These are phyloP conservation scores for Xestoiulus laeticollis DNA, from an alignment of 2,888 invertebrate species.

Conservation along the genomic window DNA sequence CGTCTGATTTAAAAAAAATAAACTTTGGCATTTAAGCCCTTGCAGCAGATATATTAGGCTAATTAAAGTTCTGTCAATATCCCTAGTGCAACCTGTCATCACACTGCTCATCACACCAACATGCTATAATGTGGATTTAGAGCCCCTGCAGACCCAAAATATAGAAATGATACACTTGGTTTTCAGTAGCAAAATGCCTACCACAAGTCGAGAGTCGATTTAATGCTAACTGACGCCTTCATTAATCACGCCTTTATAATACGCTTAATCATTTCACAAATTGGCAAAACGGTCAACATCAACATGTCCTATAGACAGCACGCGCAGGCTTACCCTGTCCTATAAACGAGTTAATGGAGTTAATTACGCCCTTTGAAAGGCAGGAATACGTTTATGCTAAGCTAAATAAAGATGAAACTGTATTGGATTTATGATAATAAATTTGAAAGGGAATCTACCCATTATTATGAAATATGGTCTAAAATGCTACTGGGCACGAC, in stretches of 20 bases:
- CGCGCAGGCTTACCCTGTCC: background rate
- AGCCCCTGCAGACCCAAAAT: background rate
- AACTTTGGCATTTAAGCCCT: too few species aligned
- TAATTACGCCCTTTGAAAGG: background rate
- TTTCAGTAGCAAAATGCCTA: background rate
- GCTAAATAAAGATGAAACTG: background rate
- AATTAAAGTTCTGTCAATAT: too few species aligned
- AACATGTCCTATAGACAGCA: background rate
- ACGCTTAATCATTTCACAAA: conserved; percentile 15
- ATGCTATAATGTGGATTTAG: background rate
- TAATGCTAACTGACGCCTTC: background rate
- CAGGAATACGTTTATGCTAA: background rate
- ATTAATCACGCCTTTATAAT: background rate
- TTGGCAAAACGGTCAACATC: background rate
- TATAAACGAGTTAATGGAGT: background rate
- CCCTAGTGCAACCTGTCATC: background rate
- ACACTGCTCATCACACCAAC: background rate
- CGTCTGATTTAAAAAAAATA: too few species aligned
- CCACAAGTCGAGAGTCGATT: background rate
- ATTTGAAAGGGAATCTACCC: background rate
- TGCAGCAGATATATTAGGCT: too few species aligned
- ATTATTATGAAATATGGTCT: background rate
- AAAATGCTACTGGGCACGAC: background rate
- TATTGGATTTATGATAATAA: background rate
- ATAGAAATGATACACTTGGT: background rate